Base-by-base conservation (phyloP, 2,797 vertebrate genomes). In the Gymnodraco acuticeps region DNA sequence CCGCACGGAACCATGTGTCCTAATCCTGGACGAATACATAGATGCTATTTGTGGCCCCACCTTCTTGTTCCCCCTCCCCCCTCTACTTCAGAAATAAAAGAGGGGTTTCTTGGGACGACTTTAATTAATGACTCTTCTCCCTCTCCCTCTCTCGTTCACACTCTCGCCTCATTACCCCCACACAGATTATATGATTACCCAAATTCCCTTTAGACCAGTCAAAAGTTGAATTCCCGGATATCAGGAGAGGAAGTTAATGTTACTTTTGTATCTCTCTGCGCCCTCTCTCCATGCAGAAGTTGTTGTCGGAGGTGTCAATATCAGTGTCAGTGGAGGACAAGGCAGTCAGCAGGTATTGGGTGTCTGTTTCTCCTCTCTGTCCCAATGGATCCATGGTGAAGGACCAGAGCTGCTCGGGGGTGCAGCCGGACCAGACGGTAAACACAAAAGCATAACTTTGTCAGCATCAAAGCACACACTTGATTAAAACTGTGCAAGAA, bases 271-370 rank as follows among this genome's bases (percentile, higher is more conserved):
- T 73, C 38, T 83, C n/a, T 71, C 3, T 77, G n/a, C 33, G 1
- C 63, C n/a, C 3, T 68, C 2, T 10, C 31, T 78, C 3, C 64
- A 3, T 92, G 42, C 94, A 99, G 98, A 98, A 95, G 89, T 92
- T 99, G 60, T 85, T 99, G 81, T 98, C 97, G 20, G 97, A 99
- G 91, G 97, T 99, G 80, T 94, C 95, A 85, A 92, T 99, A 83
- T 95, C 96, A 55, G 96, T 99, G 86, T 95, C 96, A 68, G 92
- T 99, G 82, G 96, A 98, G 89, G 97, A 97, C 92, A 87, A 92
- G 47, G 95, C 95, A 33, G 92, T 95, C 73, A 95, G 95, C 90
- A 96, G 96, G 84, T 94, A 97, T 93, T 89, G 93, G 94, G 95
- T 98, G 88, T 96, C 95, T 50, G 93, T 99, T 48, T 96, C 95